Base-by-base conservation (phyloP, 2,113 vertebrate species). In the Boulengeromyrus knoepffleri region DNA sequence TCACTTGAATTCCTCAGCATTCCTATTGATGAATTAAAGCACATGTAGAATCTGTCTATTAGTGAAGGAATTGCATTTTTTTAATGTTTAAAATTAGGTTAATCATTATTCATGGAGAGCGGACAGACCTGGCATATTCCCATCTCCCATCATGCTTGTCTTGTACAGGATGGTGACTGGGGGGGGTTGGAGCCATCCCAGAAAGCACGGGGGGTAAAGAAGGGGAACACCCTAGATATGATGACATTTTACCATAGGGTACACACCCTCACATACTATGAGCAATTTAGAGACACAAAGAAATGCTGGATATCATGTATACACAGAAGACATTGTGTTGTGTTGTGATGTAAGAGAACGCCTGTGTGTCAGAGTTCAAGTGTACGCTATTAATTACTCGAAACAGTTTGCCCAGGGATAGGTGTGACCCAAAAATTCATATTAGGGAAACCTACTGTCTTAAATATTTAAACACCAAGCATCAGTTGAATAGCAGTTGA, bases 51-150 rank as follows among this genome's bases (percentile, higher is more conserved):
- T 39, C 10, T 77, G 70, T 94, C 92, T 91, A 84, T 92, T 92
- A 92, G 91, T 85, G 90, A 93, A 52, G 88, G 58, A 93, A 92
- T 90, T 91, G 93, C 8, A 62, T 94, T 94, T 94, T 94, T 93
- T 92, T 93, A 95, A 94, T 94, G 95, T 94, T 94, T 94, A 94
- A 95, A 95, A 93, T 85, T 95, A 93, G 95, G 95, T 95, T 93
- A 95, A 95, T 96, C 93, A 91, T 92, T 95, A 92, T 95, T 95
- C 94, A 95, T 95, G 93, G 94, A 93, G 90, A 92, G 94, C 92
- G 93, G 93, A 95, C 93, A 94, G 94, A 94, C 92, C 90, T 93
- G 92, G 90, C 93, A 95, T 91, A 93, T 93, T 93, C 93, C 92
- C 94, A 94, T 92, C 90, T 80, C 4, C 17, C 74, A 39, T 42